A percentile compares a stretch with the other conserved stretches of the same genome.
phyloP scores from a whole-genome alignment of 2,888 invertebrate species.

The Iphiclides podalirius region DNA sequence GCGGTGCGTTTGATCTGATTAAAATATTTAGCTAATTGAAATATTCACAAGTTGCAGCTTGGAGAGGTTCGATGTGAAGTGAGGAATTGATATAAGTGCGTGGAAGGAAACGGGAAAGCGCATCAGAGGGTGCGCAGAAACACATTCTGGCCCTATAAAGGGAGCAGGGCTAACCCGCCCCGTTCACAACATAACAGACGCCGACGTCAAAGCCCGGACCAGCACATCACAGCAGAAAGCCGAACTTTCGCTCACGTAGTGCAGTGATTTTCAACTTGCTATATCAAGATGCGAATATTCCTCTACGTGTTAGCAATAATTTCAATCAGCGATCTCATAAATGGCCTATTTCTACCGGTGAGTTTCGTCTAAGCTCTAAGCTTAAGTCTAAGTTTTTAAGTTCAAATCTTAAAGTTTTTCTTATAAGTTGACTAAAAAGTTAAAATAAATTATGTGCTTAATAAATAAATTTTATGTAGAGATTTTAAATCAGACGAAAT shows the following conservation, averaged over 20 bases:
- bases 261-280: constrained; percentile 46
- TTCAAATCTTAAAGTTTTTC: not conserved
- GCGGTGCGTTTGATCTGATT: no score
- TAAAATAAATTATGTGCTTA: not conserved
- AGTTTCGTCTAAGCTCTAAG: no score
- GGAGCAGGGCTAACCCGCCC: constrained; percentile 50
- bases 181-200: constrained; percentile 63
- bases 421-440: not conserved
- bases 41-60: no score
- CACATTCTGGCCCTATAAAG: constrained; percentile 62
- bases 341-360: constrained; percentile 61
- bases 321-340: constrained; percentile 52
- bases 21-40: no score
- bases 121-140: constrained; percentile 69
- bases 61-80: constrained; percentile 3
- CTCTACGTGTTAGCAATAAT: constrained; percentile 49
- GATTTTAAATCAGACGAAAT: no score
- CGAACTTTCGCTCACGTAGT: constrained; percentile 48
- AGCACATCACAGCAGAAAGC: constrained; percentile 25
- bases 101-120: constrained; percentile 45
- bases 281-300: constrained; percentile 57
- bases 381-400: not conserved
- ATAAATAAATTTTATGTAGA: no score
- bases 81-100: constrained; percentile 28
- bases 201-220: constrained; percentile 47